Base-by-base conservation (phyloP, 1,140 invertebrate species). In the Liolophura sinensis region DNA sequence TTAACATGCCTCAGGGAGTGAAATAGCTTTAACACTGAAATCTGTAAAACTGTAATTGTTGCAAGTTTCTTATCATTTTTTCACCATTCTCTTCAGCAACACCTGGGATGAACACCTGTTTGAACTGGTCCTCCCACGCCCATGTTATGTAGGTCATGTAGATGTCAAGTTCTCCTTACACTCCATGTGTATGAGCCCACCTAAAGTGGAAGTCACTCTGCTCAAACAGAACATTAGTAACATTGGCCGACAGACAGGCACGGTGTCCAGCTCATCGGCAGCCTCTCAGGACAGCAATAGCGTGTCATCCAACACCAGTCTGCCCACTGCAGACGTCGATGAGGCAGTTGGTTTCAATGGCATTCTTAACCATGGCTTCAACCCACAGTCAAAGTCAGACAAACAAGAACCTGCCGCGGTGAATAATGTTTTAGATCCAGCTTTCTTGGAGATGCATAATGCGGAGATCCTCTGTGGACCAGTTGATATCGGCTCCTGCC, bases 81-180 rank as follows among this genome's bases (percentile, higher is more conserved):
- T 48, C 60, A 16, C 65, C 22, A 27, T 75, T 73, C 67, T 74
- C 76, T 83, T 25, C 71, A 90, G 89, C 59, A 87, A 90, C 14
- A 93, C 93, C 0, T 95, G 93, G 92, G 93, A 95, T 76, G 94
- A 96, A 76, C 94, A 97, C 76, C 88, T 96, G 18, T 91, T 97
- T 79, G 94, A 96, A 82, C 85, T 97, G 0, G 93, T 92, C 7
- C 82, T 97, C 65, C 92, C 93, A 0, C 83, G 85, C 51, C 87
- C 82, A 54, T 90, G 90, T 49, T 89, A 89, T 55, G 87, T 95
- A 64, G 93, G 93, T 25, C 93, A 96, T 75, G 90, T 97, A 20
- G 93, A 96, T 82, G 88, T 97, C 11, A 90, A 92, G 74, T 96
- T 95, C 77, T 90, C 89, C 16, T 85, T 96, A 14, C 92, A 93